phyloP scores from a whole-genome alignment of 2,113 vertebrate species.

The Brachypteracias leptosomus region DNA sequence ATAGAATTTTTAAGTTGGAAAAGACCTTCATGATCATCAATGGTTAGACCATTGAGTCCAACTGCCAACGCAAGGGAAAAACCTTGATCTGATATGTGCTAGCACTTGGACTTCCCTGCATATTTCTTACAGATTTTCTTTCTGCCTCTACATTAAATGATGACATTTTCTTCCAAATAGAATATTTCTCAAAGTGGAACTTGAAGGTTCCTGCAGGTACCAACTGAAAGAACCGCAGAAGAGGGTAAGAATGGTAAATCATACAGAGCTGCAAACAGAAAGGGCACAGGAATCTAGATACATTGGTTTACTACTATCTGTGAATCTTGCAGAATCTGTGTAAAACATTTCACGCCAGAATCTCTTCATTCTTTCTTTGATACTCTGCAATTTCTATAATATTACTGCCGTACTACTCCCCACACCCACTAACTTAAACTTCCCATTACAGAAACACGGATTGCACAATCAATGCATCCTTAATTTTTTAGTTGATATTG shows the following conservation, averaged over 20 bases:
- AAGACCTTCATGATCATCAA: not conserved
- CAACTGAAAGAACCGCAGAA: not conserved
- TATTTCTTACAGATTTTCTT: not conserved
- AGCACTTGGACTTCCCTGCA: not conserved
- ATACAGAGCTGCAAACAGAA: not conserved
- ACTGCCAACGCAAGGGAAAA: not conserved
- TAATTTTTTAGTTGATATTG: not conserved
- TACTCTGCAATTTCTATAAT: not conserved
- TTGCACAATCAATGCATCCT: not conserved
- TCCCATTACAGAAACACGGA: not conserved
- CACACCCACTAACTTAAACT: not conserved
- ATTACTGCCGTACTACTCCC: not conserved
- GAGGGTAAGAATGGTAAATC: not conserved
- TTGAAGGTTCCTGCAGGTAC: not conserved
- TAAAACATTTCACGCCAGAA: not conserved
- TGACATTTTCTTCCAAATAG: not conserved
- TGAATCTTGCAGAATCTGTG: not conserved
- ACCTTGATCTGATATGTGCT: not conserved
- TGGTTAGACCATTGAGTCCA: not conserved
- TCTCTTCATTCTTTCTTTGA: not conserved
- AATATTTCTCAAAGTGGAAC: not conserved
- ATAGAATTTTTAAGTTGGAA: not conserved
- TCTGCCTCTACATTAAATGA: not conserved
- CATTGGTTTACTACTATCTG: not conserved
- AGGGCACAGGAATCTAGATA: not conserved